Evolutionary conservation across 2,888 invertebrate genomes (phyloP).

Genomic region (Rhingia campestris): DNA sequence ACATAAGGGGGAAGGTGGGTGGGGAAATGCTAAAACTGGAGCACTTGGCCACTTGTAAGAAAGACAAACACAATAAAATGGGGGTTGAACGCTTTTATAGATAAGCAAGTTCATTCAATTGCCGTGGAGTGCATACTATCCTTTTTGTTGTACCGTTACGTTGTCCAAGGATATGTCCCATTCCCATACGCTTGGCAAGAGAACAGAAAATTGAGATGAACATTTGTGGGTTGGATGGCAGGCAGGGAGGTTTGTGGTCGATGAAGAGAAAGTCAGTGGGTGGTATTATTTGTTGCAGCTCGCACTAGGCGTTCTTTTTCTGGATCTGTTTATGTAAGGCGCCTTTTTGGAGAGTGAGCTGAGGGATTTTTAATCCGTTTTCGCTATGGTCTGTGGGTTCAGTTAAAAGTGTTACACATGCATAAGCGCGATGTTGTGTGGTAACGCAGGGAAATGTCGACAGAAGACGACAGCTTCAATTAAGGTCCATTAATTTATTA

Average conservation of each 20-base stretch:
- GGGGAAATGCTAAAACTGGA: slow-evolving; percentile 59
- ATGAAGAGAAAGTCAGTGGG: slow-evolving; percentile 15
- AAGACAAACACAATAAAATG: slow-evolving; percentile 47
- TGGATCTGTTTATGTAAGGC: slow-evolving; percentile 50
- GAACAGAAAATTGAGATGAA: slow-evolving; percentile 40
- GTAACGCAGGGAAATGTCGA: slow-evolving; percentile 16
- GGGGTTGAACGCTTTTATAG: slow-evolving; percentile 46
- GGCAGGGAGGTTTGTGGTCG: slow-evolving; percentile 7
- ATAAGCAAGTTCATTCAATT: slow-evolving; percentile 62
- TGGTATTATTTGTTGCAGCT: slow-evolving; percentile 39
- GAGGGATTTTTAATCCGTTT: slow-evolving; percentile 29
- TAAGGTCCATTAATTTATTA: no score
- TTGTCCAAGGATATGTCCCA: slow-evolving; percentile 48
- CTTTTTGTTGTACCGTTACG: slow-evolving; percentile 62
- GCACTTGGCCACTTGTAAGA: slow-evolving; percentile 69
- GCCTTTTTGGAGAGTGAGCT: slow-evolving; percentile 9
- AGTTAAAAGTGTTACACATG: slow-evolving; percentile 3
- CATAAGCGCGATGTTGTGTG: slow-evolving; percentile 31
- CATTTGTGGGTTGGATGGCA: slow-evolving; percentile 8
- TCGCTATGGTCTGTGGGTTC: neutral
- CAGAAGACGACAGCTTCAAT: neutral
- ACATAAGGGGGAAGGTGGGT: slow-evolving; percentile 3
- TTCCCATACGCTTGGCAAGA: slow-evolving; percentile 19
- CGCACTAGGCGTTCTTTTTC: slow-evolving; percentile 27
- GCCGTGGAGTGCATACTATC: slow-evolving; percentile 55